Evolutionary conservation across 2,888 invertebrate genomes (phyloP), one percentile per base, ranked within the genome.

Genomic region (Aphelenchoides bicaudatus): DNA sequence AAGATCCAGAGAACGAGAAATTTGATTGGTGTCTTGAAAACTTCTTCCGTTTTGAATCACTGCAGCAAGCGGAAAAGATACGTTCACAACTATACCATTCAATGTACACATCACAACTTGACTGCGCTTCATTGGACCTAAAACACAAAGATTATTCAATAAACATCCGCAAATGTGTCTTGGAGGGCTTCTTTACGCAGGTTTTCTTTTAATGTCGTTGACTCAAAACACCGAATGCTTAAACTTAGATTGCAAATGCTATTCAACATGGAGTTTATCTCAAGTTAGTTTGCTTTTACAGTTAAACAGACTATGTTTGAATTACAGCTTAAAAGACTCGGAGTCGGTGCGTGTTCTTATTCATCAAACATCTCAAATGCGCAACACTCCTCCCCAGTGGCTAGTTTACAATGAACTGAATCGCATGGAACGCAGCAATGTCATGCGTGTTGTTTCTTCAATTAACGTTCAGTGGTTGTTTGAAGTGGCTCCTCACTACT

Each of bases 11-110:
- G 13, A 34, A 34, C 34, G 34, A 34, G 34, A 34, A 16, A 13
- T 13, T 90, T 0, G 94, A 96, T 80, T 98, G 98, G 98, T 98
- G 98, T 80, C 93, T 90, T 79, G 98, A 98, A 82, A 96, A 98
- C 82, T 99, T 90, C 78, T 90, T 98, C 70, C 98, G 99, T 78
- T 89, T 94, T 80, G 86, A 92, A 62, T 91, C 91, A 2, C 88
- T 94, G 90, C 92, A 91, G 81, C 83, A 96, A 68, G 78, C 78
- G 0, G 43, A 75, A 38, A 74, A 78, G 52, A 69, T 78, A 19
- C 62, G 77, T 21, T 98, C 98, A 79, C 98, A 98, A 80, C 82
- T 98, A 30, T 90, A 88, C 4, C 90, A 91, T 0, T 83, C 99
- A 47, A 88, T 98, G 89, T 91, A 93, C 74, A 84, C 96, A 58